Percentiles rank a stretch among this genome's conserved stretches.
phyloP scores from a whole-genome alignment of 2,888 invertebrate genomes.

The Drosophila greeni region DNA sequence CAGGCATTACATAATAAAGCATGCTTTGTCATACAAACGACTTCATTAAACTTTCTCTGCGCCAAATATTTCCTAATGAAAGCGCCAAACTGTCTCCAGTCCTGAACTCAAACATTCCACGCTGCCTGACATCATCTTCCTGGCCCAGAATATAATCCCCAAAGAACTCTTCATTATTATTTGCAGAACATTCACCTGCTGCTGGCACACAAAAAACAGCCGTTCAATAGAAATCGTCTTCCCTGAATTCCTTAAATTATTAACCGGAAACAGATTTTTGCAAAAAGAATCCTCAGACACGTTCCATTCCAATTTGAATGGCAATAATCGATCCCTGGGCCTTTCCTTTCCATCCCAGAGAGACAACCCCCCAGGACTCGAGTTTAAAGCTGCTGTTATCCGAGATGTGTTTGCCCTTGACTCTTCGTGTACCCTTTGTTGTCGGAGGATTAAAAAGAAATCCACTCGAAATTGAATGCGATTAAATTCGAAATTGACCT shows the following conservation, averaged over 20 bases:
- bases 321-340: conserved; percentile 79
- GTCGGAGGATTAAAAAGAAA: conserved; percentile 65
- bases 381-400: conserved; percentile 58
- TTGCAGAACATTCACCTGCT: conserved; percentile 38
- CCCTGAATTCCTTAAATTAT: conserved; percentile 24
- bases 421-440: conserved; percentile 47
- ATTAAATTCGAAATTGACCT: conserved; percentile 69
- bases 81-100: conserved; percentile 35
- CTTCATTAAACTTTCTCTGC: conserved; percentile 58
- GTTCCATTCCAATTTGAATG: conserved; percentile 79
- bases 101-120: conserved; percentile 38
- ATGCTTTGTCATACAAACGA: conserved; percentile 65
- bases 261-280: conserved; percentile 28
- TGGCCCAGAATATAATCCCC: not conserved
- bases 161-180: not conserved
- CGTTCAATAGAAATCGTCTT: conserved; percentile 1
- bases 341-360: conserved; percentile 71
- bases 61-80: conserved; percentile 45
- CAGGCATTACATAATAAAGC: conserved; percentile 48
- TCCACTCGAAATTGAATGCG: conserved; percentile 73
- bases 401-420: conserved; percentile 40
- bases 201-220: conserved; percentile 7
- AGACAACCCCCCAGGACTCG: conserved; percentile 50
- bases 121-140: conserved; percentile 36
- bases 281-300: conserved; percentile 62